Evolutionary conservation across 2,888 invertebrate species (phyloP).

Genomic region (Aproaerema taeniolella): DNA sequence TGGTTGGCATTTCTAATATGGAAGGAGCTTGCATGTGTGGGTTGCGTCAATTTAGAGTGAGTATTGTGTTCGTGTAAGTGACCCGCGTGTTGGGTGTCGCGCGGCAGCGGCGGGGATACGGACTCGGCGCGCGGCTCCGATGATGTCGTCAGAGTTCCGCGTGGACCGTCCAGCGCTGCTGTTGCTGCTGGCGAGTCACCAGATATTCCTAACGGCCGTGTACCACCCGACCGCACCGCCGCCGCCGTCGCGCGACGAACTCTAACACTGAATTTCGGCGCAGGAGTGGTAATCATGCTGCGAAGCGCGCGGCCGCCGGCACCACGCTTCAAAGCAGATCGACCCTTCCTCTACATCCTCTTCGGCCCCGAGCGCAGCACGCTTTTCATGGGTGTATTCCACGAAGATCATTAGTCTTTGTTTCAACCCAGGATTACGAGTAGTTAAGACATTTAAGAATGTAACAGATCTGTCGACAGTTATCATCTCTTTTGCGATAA

Average conservation of each 20-base stretch:
- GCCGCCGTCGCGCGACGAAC: conserved; percentile 35
- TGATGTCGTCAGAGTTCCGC: conserved; percentile 31
- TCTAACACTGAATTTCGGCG: conserved; percentile 28
- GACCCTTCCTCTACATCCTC: conserved; percentile 60
- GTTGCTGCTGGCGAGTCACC: conserved; percentile 29
- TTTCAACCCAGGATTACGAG: no score
- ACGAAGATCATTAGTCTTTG: no score
- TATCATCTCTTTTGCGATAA: no score
- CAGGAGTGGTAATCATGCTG: conserved; percentile 60
- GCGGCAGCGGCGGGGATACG: conserved; percentile 41
- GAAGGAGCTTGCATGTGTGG: no score
- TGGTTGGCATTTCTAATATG: no score
- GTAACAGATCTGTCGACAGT: no score
- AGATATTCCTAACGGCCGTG: conserved; percentile 30
- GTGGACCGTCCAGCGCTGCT: conserved; percentile 55
- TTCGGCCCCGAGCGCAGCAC: conserved; percentile 30
- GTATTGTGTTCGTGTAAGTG: conserved; percentile 26
- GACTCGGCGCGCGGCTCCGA: conserved; percentile 38
- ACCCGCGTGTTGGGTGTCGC: conserved; percentile 26
- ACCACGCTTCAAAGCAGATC: conserved; percentile 51
- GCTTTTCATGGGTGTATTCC: conserved; percentile 50
- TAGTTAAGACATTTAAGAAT: no score
- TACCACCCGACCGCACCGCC: conserved; percentile 27
- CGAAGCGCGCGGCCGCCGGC: conserved; percentile 44
- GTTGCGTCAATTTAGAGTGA: no score